These are phyloP conservation scores for Melinaea menophilus DNA, from an alignment of 2,888 invertebrate genomes.

Conservation along the genomic window DNA sequence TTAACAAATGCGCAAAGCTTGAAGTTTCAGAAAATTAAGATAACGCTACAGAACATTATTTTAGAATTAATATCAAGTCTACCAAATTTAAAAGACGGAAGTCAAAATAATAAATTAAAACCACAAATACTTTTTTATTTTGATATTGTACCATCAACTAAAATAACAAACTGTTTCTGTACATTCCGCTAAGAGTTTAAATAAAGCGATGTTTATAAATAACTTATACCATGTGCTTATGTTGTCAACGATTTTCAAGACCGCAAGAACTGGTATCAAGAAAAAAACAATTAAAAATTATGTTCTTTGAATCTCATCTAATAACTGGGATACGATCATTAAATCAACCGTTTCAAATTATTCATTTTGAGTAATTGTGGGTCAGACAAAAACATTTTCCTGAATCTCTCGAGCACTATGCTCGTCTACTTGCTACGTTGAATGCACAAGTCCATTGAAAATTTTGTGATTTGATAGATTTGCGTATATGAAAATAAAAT, in stretches of 20 bases:
- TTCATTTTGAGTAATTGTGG: slow-evolving; percentile 13
- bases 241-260: slow-evolving; percentile 28
- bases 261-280: slow-evolving; percentile 24
- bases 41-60: neutral
- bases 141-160: too few relatives aligned
- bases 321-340: slow-evolving; percentile 40
- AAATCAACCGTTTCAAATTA: slow-evolving; percentile 33
- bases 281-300: slow-evolving; percentile 35
- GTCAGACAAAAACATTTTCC: slow-evolving; percentile 11
- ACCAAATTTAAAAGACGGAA: neutral
- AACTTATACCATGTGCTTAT: too few relatives aligned
- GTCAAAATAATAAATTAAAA: too few relatives aligned
- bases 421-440: slow-evolving; percentile 9
- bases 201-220: too few relatives aligned
- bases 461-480: slow-evolving; percentile 16
- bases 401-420: slow-evolving; percentile 10
- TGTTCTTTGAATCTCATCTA: slow-evolving; percentile 41
- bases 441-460: slow-evolving; percentile 13
- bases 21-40: neutral
- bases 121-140: too few relatives aligned
- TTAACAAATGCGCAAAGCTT: slow-evolving; percentile 18
- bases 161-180: too few relatives aligned
- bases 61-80: neutral
- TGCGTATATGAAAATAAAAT: neutral
- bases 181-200: too few relatives aligned